Conservation (phyloP, 2,113 vertebrate genomes). For the Bolborhynchus lineola region DNA sequence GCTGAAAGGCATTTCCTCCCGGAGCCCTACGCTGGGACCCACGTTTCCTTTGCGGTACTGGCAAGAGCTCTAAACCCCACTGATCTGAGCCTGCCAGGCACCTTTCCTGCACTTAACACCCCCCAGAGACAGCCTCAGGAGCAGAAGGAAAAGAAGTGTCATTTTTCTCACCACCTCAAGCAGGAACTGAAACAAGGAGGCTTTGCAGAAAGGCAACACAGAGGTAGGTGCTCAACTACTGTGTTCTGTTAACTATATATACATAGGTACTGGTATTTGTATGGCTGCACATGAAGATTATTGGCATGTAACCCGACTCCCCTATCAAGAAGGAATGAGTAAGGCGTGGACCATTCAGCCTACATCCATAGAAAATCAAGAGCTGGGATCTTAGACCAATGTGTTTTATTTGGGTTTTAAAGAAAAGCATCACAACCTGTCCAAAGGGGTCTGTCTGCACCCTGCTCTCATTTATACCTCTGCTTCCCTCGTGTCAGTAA, state of each 20-base stretch:
- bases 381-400: neutral
- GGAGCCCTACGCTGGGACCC: neutral
- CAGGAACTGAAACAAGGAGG: neutral
- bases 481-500: neutral
- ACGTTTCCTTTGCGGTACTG: neutral
- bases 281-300: neutral
- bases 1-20: neutral
- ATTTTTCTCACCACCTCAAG: neutral
- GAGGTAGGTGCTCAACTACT: neutral
- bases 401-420: neutral
- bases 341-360: neutral
- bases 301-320: neutral
- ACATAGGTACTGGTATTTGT: neutral
- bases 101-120: neutral
- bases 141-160: neutral
- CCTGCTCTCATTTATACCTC: neutral
- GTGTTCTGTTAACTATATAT: neutral
- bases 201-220: neutral
- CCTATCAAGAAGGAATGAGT: neutral
- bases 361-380: neutral
- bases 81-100: neutral
- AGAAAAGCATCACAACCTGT: neutral
- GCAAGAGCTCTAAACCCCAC: neutral
- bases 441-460: neutral
- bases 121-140: neutral